Evolutionary conservation across 2,113 vertebrate species (phyloP).

Genomic region (Leucopsar rothschildi): DNA sequence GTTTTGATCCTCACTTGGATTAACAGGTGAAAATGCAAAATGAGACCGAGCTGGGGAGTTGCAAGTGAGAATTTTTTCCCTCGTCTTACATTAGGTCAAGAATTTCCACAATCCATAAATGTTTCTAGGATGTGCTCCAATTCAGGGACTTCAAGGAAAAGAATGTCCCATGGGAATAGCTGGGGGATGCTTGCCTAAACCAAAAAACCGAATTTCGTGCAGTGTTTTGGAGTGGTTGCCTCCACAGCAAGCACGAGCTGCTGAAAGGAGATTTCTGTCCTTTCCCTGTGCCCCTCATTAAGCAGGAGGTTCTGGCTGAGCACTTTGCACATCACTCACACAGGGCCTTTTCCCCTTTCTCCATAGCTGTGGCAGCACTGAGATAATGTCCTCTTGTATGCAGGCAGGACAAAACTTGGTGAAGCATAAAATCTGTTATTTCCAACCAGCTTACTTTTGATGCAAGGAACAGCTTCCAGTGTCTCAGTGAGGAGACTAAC

Average conservation of each 20-base stretch:
- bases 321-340: background rate
- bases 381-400: constrained; percentile 60
- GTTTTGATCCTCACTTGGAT: background rate
- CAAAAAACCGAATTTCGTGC: background rate
- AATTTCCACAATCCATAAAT: background rate
- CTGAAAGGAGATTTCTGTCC: background rate
- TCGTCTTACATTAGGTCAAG: background rate
- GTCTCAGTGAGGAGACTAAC: constrained; percentile 40
- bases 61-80: accelerated
- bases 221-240: background rate
- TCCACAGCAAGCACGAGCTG: background rate
- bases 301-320: background rate
- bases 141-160: background rate
- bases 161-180: background rate
- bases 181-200: background rate
- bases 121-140: background rate
- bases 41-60: background rate
- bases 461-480: constrained; percentile 59
- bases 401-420: constrained; percentile 63
- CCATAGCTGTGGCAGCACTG: background rate
- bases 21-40: background rate
- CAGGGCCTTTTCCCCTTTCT: background rate
- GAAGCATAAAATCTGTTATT: constrained; percentile 78
- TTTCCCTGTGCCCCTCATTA: background rate
- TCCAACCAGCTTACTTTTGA: constrained; percentile 68